phyloP scores from a whole-genome alignment of 2,113 vertebrate species.

The Sturnira hondurensis region DNA sequence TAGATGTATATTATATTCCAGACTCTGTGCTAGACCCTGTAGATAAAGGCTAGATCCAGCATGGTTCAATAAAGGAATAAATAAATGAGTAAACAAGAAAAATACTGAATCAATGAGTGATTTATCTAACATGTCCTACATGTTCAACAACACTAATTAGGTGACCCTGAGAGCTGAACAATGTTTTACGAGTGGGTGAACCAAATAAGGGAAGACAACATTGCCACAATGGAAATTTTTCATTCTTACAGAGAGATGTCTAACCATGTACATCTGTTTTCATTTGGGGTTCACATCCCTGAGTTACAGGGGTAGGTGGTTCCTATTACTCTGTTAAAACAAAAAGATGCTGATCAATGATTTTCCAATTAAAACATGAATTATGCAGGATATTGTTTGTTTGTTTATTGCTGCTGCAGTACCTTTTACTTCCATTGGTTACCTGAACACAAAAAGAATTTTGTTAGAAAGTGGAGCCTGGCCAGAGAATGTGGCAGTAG shows the following conservation, averaged over 20 bases:
- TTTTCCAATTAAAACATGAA: background rate
- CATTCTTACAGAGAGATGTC: background rate
- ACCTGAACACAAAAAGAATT: background rate
- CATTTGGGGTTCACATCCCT: background rate
- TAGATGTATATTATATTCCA: background rate
- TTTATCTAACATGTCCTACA: background rate
- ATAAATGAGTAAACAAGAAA: background rate
- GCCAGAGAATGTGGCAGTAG: background rate
- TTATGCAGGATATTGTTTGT: background rate
- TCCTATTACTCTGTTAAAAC: background rate
- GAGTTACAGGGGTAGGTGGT: background rate
- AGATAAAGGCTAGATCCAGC: background rate
- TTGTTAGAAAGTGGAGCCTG: background rate
- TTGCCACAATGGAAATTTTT: background rate
- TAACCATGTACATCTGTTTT: background rate
- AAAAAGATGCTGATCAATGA: background rate
- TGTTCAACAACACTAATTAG: background rate
- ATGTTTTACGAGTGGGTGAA: background rate
- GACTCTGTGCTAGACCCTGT: background rate
- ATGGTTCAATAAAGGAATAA: background rate
- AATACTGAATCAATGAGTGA: background rate
- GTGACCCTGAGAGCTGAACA: background rate
- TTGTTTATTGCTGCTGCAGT: background rate
- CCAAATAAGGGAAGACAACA: background rate
- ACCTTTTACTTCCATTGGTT: background rate